A percentile compares a stretch with the other conserved stretches of the same genome.
Conservation (phyloP, 1,140 invertebrate genomes). For the Oreohelix idahoensis region DNA sequence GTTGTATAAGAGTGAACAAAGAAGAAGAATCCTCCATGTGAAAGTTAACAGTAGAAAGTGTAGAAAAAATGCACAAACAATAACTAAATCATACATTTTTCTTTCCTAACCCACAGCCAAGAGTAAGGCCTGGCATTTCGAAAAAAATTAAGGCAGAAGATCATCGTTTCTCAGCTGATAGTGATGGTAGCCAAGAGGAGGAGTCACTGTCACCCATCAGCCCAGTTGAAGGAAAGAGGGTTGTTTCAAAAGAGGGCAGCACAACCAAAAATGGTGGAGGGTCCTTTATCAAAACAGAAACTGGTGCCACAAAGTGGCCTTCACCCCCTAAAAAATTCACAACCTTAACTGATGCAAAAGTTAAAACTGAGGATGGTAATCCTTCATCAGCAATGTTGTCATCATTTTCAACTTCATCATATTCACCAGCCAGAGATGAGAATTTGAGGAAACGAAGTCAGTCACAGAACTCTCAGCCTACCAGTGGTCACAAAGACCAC, state of each 20-base stretch:
- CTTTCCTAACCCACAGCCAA: too few species aligned
- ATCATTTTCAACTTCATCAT: not conserved
- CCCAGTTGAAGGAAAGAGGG: conserved; percentile 52
- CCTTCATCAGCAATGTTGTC: not conserved
- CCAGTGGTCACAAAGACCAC: conserved; percentile 1
- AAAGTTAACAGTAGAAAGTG: too few species aligned
- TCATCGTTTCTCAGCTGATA: conserved; percentile 40
- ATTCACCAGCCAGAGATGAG: not conserved
- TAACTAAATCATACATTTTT: too few species aligned
- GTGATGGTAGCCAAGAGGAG: conserved; percentile 41
- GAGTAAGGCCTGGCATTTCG: conserved; percentile 14
- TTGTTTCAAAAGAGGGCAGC: conserved; percentile 47
- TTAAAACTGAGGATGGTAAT: conserved; percentile 25
- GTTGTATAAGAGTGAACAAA: too few species aligned
- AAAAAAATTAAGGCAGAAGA: conserved; percentile 37
- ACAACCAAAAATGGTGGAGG: conserved; percentile 32
- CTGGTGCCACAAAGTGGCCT: conserved; percentile 9
- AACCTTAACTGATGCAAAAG: conserved; percentile 16
- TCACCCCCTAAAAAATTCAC: conserved; percentile 18
- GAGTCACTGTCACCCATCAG: conserved; percentile 30
- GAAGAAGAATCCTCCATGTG: too few species aligned
- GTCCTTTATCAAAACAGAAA: conserved; percentile 15
- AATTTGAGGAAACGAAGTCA: not conserved
- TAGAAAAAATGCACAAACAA: too few species aligned
- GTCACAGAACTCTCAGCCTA: not conserved